Evolutionary conservation across 2,888 invertebrate genomes (phyloP).

Genomic region (Hemaris fuciformis): DNA sequence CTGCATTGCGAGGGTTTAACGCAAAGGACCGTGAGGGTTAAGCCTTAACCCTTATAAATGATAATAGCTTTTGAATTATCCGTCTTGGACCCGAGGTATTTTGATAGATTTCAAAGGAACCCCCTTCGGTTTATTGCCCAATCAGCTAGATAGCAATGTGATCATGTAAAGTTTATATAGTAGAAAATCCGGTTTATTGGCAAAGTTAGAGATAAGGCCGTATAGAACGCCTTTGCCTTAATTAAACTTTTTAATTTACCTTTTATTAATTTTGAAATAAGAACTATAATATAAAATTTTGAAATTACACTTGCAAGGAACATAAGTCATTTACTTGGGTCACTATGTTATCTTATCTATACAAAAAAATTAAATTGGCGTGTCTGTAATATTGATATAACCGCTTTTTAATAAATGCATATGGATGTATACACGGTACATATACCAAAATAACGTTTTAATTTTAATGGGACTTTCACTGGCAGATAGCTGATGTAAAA

Average conservation of each 20-base stretch:
- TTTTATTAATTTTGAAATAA: too few species aligned
- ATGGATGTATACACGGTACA: too few species aligned
- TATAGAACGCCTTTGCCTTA: not conserved
- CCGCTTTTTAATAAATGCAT: too few species aligned
- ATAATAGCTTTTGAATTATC: slow-evolving; percentile 9
- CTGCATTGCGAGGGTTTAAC: slow-evolving; percentile 29
- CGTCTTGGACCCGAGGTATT: not conserved
- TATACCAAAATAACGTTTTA: too few species aligned
- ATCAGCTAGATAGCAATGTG: not conserved
- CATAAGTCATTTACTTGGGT: too few species aligned
- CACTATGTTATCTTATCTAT: too few species aligned
- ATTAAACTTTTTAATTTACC: not conserved
- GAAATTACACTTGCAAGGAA: too few species aligned
- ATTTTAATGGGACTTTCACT: too few species aligned
- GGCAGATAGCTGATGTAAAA: too few species aligned
- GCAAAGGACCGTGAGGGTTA: slow-evolving; percentile 12
- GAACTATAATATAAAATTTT: too few species aligned
- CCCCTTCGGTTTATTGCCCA: slow-evolving; percentile 1
- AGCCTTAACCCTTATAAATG: slow-evolving; percentile 9
- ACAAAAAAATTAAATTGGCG: too few species aligned
- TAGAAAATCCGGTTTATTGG: not conserved
- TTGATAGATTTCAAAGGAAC: not conserved
- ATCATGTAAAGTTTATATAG: not conserved
- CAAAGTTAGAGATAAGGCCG: not conserved
- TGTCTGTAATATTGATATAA: too few species aligned